These are phyloP conservation scores for Miichthys miiuy DNA, from an alignment of 2,797 vertebrate species.

Conservation along the genomic window DNA sequence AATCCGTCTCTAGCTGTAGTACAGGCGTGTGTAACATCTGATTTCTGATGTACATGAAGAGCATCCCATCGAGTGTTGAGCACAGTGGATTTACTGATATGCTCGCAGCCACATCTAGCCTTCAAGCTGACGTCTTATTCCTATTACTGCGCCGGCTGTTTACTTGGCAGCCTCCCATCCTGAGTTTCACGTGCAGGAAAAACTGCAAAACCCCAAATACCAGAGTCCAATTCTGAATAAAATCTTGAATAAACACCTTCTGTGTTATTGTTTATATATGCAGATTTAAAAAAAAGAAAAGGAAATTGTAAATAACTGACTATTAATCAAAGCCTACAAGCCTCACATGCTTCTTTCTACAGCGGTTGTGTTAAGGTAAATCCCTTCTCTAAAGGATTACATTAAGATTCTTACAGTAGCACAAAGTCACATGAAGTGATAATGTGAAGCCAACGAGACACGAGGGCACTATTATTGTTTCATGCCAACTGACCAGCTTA, in stretches of 20 bases:
- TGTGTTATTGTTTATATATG: neutral
- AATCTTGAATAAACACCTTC: neutral
- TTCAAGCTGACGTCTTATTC: constrained; percentile 67
- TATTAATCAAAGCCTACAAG: constrained; percentile 10
- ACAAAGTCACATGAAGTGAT: constrained; percentile 70
- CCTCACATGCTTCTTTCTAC: constrained; percentile 35
- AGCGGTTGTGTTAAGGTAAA: constrained; percentile 75
- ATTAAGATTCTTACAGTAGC: constrained; percentile 79
- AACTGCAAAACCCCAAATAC: neutral
- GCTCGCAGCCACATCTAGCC: constrained; percentile 42
- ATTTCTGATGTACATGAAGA: constrained; percentile 39
- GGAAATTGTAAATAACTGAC: neutral
- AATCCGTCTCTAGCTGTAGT: constrained; percentile 24
- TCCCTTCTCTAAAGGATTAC: constrained; percentile 79
- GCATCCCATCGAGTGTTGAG: constrained; percentile 33
- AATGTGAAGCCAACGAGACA: constrained; percentile 44
- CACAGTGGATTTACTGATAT: constrained; percentile 47
- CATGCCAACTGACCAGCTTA: neutral
- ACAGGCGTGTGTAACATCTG: neutral
- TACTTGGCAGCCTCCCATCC: constrained; percentile 65
- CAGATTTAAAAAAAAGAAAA: neutral
- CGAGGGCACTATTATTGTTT: neutral
- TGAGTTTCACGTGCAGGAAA: constrained; percentile 29
- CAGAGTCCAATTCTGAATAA: neutral
- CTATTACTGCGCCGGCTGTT: constrained; percentile 75